Evolutionary conservation across 2,797 vertebrate genomes (phyloP), one percentile per base, ranked within the genome.

Genomic region (Graptemys geographica): DNA sequence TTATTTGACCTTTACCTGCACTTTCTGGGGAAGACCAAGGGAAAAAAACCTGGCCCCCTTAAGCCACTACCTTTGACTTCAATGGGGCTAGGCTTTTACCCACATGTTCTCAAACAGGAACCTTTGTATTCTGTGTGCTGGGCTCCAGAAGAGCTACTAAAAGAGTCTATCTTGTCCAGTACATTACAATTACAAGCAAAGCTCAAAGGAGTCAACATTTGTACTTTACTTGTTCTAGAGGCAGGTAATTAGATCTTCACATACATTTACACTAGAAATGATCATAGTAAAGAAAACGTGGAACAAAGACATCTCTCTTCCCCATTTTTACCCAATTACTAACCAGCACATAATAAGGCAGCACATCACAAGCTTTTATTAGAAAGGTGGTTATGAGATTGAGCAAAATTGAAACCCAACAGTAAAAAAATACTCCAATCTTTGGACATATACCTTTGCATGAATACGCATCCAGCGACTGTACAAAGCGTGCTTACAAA

Each of bases 401-500:
- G 1, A 2, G 2, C 2, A 0, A 1, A 6, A 28, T 0, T 9
- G 44, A 28, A 53, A 69, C 0, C 10, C n/a, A 21, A 37, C 41
- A 27, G 3, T 53, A 11, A 27, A 11, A 1, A 2, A 65, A 8
- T 5, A 4, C 0, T 2, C 16, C 18, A 44, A 2, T 16, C 3
- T 23, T 25, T 59, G 37, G 4, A 90, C 79, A 84, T 2, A 15
- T 98, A 99, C 99, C 99, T 99, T 99, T 90, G 98, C 97, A 92
- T 99, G 98, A 52, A 99, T 98, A 93, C 99, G 99, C 97, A 99
- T 98, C 99, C 99, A 99, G 98, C 99, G 99, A 97, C 99, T 99
- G 98, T 99, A 99, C 81, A 99, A 98, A 3, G 99, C 98, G 53
- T 99, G 99, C 95, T 99, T 99, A 96, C 99, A 99, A 62, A 99